Evolutionary conservation across 2,797 vertebrate genomes (phyloP).

Genomic region (Neopelma chrysocephalum): DNA sequence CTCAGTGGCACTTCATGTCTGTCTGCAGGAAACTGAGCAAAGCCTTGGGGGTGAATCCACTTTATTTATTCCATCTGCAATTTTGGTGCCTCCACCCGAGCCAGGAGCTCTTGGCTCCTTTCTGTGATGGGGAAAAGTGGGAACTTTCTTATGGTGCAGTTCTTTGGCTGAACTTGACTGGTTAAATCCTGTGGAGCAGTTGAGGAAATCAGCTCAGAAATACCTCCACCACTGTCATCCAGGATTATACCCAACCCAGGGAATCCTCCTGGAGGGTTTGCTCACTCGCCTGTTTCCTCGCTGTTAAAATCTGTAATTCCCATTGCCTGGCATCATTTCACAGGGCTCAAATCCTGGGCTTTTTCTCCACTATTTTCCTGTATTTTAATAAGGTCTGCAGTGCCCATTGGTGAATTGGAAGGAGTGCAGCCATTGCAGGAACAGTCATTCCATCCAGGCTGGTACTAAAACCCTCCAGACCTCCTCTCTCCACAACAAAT

Average conservation of each 20-base stretch:
- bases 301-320: background rate
- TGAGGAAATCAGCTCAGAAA: background rate
- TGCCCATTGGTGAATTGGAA: background rate
- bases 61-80: rapidly evolving
- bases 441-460: background rate
- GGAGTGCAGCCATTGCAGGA: background rate
- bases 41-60: background rate
- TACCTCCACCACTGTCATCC: rapidly evolving
- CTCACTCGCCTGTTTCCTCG: background rate
- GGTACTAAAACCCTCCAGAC: background rate
- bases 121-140: background rate
- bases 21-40: background rate
- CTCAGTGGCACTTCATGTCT: background rate
- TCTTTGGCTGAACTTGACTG: background rate
- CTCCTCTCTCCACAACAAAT: background rate
- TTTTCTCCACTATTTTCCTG: background rate
- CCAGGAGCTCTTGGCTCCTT: background rate
- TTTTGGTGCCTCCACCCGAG: background rate
- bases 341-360: background rate
- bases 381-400: background rate
- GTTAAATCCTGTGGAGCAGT: background rate
- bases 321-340: rapidly evolving
- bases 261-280: background rate
- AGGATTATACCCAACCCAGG: background rate
- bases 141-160: background rate